These are phyloP conservation scores for Lasioglossum calceatum DNA, from an alignment of 2,888 invertebrate genomes.

Conservation along the genomic window DNA sequence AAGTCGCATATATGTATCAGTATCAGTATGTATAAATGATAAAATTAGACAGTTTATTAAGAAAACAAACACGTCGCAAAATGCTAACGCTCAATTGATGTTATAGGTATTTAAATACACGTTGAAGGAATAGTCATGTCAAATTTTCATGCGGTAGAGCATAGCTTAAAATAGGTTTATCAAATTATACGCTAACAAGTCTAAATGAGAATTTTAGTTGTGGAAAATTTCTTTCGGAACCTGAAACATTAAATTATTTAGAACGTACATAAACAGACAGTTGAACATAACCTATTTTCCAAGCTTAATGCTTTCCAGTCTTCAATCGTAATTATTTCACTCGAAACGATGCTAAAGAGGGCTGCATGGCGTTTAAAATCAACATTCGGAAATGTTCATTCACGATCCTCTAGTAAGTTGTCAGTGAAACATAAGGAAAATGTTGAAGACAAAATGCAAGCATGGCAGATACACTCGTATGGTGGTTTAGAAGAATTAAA, in stretches of 20 bases:
- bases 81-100: constrained; percentile 36
- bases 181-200: constrained; percentile 20
- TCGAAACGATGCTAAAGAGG: constrained; percentile 52
- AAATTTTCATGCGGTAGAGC: not conserved
- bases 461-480: constrained; percentile 94
- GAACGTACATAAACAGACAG: not conserved
- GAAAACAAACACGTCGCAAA: constrained; percentile 18
- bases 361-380: constrained; percentile 39
- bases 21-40: not conserved
- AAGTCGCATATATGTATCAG: not conserved
- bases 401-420: constrained; percentile 63
- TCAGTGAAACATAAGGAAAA: constrained; percentile 71
- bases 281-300: constrained; percentile 30
- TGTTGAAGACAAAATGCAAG: constrained; percentile 86
- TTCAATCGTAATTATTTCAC: not conserved
- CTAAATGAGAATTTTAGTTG: constrained; percentile 6
- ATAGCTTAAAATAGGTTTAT: not conserved
- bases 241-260: not conserved
- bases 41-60: not conserved
- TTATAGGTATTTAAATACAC: not conserved
- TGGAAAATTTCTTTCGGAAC: not conserved
- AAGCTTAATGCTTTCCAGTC: not conserved
- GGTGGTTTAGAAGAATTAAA: constrained; percentile 89
- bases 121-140: not conserved
- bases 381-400: constrained; percentile 12